Conservation (phyloP, 30 jellyfish, hydroid and myxozoan species). For the Mastigias papua region DNA sequence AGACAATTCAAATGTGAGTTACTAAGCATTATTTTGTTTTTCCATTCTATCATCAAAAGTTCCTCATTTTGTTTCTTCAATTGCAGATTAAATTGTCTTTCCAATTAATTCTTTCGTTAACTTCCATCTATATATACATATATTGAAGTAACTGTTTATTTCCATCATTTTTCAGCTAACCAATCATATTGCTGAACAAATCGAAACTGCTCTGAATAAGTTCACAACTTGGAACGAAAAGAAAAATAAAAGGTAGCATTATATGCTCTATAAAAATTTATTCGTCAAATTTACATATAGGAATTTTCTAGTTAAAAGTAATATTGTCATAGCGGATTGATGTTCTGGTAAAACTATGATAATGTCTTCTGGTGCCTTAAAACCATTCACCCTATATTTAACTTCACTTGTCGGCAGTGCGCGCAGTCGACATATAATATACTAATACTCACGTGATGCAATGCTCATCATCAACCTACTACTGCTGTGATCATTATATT, state of each 20-base stretch:
- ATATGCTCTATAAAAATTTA: neutral
- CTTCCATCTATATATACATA: neutral
- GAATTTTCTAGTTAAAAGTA: too few species aligned
- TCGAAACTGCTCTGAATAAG: constrained; percentile 80
- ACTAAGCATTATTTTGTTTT: neutral
- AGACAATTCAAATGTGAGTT: constrained; percentile 48
- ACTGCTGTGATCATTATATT: too few species aligned
- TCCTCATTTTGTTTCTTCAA: neutral
- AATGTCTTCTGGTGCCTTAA: too few species aligned
- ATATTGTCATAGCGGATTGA: too few species aligned
- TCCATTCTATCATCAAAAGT: neutral
- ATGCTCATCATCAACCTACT: too few species aligned
- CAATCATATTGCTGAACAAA: constrained; percentile 57
- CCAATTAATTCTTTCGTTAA: neutral
- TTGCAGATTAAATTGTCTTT: neutral
- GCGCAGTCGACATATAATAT: too few species aligned
- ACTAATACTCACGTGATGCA: too few species aligned
- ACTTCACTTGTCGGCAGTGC: too few species aligned
- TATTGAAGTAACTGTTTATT: too few species aligned
- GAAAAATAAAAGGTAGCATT: constrained; percentile 31
- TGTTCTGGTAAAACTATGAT: too few species aligned
- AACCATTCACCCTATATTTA: too few species aligned
- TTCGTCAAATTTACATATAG: too few species aligned
- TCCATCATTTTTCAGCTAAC: constrained; percentile 65
- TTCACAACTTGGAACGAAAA: constrained; percentile 77